Percentiles rank a stretch among this genome's conserved stretches.
Conservation (phyloP, 2,888 invertebrate species). For the Eupelmus urozonus region DNA sequence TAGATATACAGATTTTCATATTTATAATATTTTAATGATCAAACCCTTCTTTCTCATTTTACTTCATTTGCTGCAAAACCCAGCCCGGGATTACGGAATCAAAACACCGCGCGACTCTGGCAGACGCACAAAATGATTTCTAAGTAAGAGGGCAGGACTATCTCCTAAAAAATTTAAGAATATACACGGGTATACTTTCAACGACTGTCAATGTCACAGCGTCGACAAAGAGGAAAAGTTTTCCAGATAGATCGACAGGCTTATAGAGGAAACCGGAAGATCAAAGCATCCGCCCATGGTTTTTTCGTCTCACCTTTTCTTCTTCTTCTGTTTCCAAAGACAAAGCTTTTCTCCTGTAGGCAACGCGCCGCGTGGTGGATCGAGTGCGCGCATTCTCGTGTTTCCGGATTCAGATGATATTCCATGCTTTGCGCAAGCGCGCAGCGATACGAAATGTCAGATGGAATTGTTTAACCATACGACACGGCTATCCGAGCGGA, state of each 20-base stretch:
- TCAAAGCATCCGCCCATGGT: slow-evolving; percentile 5
- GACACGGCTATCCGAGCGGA: slow-evolving; percentile 7
- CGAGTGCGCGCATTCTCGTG: slow-evolving; percentile 14
- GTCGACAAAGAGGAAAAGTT: slow-evolving; percentile 14
- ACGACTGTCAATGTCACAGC: slow-evolving; percentile 14
- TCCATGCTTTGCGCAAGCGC: not conserved
- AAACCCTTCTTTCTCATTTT: too few relatives aligned
- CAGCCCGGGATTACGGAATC: too few relatives aligned
- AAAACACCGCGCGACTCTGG: too few relatives aligned
- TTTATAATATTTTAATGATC: too few relatives aligned
- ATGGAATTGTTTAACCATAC: slow-evolving; percentile 24
- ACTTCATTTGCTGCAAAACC: too few relatives aligned
- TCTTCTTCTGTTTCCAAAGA: not conserved
- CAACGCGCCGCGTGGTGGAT: not conserved
- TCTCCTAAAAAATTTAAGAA: slow-evolving; percentile 36
- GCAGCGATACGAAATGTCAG: slow-evolving; percentile 15
- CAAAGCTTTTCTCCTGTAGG: slow-evolving; percentile 19
- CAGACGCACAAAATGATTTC: slow-evolving; percentile 30
- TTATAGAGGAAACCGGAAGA: slow-evolving; percentile 11
- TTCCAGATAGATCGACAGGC: slow-evolving; percentile 40
- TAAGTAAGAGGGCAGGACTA: not conserved
- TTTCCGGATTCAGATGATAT: slow-evolving; percentile 10
- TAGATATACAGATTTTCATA: too few relatives aligned
- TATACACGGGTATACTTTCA: slow-evolving; percentile 25
- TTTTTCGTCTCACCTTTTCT: not conserved